Percentiles rank a stretch among this genome's conserved stretches.
phyloP scores from a whole-genome alignment of 1,140 invertebrate genomes.

The Hestina assimilis region DNA sequence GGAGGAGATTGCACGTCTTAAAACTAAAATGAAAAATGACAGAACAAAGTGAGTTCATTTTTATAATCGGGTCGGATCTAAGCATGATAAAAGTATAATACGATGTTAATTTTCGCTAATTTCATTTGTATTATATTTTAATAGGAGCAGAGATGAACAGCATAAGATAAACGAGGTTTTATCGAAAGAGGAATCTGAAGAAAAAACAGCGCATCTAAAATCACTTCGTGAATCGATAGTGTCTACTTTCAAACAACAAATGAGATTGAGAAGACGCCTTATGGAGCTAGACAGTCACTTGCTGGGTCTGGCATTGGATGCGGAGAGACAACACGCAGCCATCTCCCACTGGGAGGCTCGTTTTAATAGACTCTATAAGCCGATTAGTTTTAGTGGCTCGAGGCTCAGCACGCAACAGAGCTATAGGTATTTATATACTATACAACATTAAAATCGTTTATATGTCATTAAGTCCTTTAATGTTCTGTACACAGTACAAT shows the following conservation, averaged over 20 bases:
- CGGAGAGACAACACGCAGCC: conserved; percentile 90
- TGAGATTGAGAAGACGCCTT: conserved; percentile 89
- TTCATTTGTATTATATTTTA: conserved; percentile 1
- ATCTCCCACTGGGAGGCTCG: conserved; percentile 92
- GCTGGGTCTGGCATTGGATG: conserved; percentile 89
- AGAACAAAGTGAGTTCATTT: conserved; percentile 77
- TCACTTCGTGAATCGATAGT: conserved; percentile 90
- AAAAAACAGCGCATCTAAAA: conserved; percentile 82
- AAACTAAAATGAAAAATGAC: conserved; percentile 88
- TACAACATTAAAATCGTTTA: no score
- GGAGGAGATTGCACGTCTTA: conserved; percentile 90
- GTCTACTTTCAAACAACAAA: conserved; percentile 93
- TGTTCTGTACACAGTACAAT: not conserved
- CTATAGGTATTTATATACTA: conserved; percentile 68
- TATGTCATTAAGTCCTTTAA: no score
- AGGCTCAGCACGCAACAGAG: conserved; percentile 80
- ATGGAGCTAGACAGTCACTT: conserved; percentile 93
- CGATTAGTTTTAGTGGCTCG: conserved; percentile 74
- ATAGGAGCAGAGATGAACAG: conserved; percentile 39
- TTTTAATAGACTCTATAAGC: conserved; percentile 86
- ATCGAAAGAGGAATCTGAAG: conserved; percentile 45
- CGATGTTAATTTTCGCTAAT: no score
- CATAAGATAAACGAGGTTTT: conserved; percentile 38
- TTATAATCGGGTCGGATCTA: no score
- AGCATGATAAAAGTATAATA: no score